A percentile compares a stretch with the other conserved stretches of the same genome.
These are phyloP conservation scores for Argya squamiceps DNA, from an alignment of 2,797 vertebrate genomes.

Conservation along the genomic window DNA sequence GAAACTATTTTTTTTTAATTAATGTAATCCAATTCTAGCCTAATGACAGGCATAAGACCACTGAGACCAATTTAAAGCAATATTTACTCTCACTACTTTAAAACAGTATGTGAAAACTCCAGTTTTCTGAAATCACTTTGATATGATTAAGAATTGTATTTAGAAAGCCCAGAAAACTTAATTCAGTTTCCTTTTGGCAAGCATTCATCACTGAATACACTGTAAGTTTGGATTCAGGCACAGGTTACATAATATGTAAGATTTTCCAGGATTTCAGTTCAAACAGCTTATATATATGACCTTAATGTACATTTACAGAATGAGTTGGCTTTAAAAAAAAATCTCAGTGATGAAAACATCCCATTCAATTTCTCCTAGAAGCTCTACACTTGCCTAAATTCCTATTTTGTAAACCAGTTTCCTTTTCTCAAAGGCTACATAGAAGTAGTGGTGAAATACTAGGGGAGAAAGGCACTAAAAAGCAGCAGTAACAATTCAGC, in stretches of 20 bases:
- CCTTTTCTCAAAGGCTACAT: background rate
- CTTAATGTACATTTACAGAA: slow-evolving; percentile 21
- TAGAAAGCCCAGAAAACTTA: slow-evolving; percentile 27
- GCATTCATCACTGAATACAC: background rate
- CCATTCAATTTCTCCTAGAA: slow-evolving; percentile 25
- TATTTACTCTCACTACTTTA: slow-evolving; percentile 69
- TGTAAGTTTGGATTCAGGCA: background rate
- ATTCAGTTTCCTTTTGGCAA: slow-evolving; percentile 24
- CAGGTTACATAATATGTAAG: slow-evolving; percentile 9
- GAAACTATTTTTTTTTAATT: slow-evolving; percentile 72
- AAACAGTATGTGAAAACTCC: slow-evolving; percentile 32
- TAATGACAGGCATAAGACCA: slow-evolving; percentile 69
- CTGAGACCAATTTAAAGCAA: slow-evolving; percentile 60
- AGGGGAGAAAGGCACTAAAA: background rate
- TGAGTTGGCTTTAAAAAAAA: slow-evolving; percentile 21
- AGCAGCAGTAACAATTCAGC: slow-evolving; percentile 30
- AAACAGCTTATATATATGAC: background rate
- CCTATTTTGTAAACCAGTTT: background rate
- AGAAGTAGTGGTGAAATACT: slow-evolving; percentile 19
- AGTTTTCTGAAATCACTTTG: slow-evolving; percentile 48
- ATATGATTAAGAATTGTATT: slow-evolving; percentile 41
- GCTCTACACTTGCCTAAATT: slow-evolving; percentile 9
- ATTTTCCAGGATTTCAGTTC: slow-evolving; percentile 33
- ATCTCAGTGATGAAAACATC: slow-evolving; percentile 28
- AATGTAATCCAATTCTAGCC: slow-evolving; percentile 72